Evolutionary conservation across 1,140 invertebrate species (phyloP).

Genomic region (Dendroctonus valens): DNA sequence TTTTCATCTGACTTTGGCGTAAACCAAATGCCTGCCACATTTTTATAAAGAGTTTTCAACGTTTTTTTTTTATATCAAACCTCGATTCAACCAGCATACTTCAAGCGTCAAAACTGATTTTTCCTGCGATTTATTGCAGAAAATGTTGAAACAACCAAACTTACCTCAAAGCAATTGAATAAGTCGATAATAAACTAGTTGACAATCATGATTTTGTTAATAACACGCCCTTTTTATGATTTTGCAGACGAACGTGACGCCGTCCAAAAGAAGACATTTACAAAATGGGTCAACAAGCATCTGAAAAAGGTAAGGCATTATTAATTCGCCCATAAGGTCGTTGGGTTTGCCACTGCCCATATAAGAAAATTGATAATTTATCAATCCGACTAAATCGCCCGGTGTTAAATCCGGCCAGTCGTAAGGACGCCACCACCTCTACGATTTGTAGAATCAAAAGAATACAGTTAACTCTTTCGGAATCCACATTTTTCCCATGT

Average conservation of each 20-base stretch:
- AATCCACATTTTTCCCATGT: too few relatives aligned
- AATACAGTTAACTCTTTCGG: background rate
- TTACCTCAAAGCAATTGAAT: too few relatives aligned
- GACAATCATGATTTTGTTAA: background rate
- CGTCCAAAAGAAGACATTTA: constrained; percentile 99
- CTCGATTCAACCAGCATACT: too few relatives aligned
- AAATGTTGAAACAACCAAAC: too few relatives aligned
- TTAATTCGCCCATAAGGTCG: constrained; percentile 2
- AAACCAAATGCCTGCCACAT: too few relatives aligned
- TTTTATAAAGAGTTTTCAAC: too few relatives aligned
- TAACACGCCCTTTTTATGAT: constrained; percentile 45
- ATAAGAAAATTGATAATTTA: constrained; percentile 4
- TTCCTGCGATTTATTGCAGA: too few relatives aligned
- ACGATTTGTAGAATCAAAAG: too few relatives aligned
- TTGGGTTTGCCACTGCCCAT: constrained; percentile 11
- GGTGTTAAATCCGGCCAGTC: background rate
- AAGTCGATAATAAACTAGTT: too few relatives aligned
- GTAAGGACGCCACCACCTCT: background rate
- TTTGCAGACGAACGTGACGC: constrained; percentile 97
- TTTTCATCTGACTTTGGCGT: too few relatives aligned
- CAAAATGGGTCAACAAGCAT: constrained; percentile 99
- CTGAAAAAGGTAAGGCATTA: constrained; percentile 87
- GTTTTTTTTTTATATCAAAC: too few relatives aligned
- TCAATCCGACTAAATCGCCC: background rate
- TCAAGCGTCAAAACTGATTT: too few relatives aligned